Percentiles rank a stretch among this genome's conserved stretches.
Conservation (phyloP, 2,113 vertebrate genomes). For the Astur gentilis region DNA sequence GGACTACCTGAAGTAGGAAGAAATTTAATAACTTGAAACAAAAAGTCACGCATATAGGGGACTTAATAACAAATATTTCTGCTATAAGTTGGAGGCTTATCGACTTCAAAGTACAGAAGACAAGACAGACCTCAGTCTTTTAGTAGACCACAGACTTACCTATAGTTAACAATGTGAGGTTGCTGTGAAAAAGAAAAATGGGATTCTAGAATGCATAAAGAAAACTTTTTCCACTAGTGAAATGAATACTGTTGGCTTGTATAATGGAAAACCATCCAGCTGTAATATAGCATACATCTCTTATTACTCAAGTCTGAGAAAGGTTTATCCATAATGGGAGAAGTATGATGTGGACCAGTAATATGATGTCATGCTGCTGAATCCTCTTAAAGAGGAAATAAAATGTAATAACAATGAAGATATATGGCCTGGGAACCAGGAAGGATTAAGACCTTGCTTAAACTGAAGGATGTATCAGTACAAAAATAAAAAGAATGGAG, state of each 20-base stretch:
- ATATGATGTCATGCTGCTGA: background rate
- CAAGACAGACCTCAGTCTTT: background rate
- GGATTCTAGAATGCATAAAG: background rate
- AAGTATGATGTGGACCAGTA: background rate
- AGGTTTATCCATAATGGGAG: background rate
- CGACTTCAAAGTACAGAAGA: background rate
- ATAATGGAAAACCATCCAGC: background rate
- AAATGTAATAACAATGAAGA: background rate
- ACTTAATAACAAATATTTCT: background rate
- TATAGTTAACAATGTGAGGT: background rate
- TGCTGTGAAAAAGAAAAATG: background rate
- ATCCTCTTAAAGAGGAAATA: background rate
- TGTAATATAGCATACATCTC: background rate
- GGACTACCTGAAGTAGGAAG: background rate
- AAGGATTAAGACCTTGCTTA: background rate
- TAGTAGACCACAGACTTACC: background rate
- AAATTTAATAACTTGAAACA: background rate
- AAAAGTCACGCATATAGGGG: background rate
- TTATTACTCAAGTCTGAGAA: background rate
- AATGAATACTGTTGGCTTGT: background rate
- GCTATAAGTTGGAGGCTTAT: background rate
- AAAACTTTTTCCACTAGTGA: background rate
- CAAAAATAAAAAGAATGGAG: background rate
- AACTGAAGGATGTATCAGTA: background rate
- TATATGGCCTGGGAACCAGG: background rate